Conservation (phyloP, 2,797 vertebrate species). For the Triplophysa yarkandensis region DNA sequence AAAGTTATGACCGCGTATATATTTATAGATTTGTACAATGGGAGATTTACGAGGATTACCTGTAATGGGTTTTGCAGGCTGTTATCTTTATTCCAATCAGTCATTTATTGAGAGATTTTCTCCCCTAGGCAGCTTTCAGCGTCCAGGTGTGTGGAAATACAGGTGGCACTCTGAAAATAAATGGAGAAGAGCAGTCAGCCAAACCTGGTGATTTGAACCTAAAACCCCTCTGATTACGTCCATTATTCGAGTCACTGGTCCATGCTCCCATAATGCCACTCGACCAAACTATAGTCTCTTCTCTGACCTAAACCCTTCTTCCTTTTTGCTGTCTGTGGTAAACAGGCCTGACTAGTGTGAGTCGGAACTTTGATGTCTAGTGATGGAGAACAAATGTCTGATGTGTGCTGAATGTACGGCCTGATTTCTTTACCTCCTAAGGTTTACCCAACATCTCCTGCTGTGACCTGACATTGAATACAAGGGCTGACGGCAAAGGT, state of each 20-base stretch:
- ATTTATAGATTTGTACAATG: not conserved
- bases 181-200: conserved; percentile 38
- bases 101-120: conserved; percentile 19
- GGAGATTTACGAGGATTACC: conserved; percentile 7
- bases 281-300: conserved; percentile 42
- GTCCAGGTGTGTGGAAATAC: conserved; percentile 44
- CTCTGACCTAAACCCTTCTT: conserved; percentile 44
- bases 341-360: conserved; percentile 39
- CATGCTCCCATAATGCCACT: conserved; percentile 39
- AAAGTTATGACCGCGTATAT: not conserved
- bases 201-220: conserved; percentile 52
- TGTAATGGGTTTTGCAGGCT: conserved; percentile 28
- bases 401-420: conserved; percentile 34
- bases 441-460: conserved; percentile 21
- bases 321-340: conserved; percentile 20
- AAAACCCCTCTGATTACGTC: conserved; percentile 49
- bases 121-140: not conserved
- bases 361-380: conserved; percentile 52
- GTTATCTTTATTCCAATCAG: conserved; percentile 32
- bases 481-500: conserved; percentile 24
- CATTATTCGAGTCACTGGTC: conserved; percentile 53
- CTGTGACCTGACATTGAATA: conserved; percentile 29
- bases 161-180: conserved; percentile 41
- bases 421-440: conserved; percentile 40
- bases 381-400: conserved; percentile 54